Conservation (phyloP, 2,888 invertebrate genomes). For the Chironomus tentans region DNA sequence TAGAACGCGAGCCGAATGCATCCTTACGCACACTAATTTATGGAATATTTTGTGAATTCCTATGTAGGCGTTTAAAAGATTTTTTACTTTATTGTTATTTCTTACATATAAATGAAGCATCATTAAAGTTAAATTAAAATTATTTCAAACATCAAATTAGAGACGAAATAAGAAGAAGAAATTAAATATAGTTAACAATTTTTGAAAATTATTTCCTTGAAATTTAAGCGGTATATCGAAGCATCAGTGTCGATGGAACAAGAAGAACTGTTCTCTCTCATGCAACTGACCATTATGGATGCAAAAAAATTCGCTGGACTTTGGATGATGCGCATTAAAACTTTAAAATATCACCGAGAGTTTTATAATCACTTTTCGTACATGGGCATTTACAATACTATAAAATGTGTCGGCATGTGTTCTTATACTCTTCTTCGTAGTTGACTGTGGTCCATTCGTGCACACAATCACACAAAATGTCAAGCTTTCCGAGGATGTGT, state of each 20-base stretch:
- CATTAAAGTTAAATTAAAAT: too few species aligned
- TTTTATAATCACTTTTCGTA: background rate
- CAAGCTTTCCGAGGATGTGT: background rate
- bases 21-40: background rate
- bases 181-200: too few species aligned
- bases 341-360: constrained; percentile 12
- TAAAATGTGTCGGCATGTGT: constrained; percentile 1
- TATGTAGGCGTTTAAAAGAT: background rate
- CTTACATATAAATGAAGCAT: too few species aligned
- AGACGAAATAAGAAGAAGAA: too few species aligned
- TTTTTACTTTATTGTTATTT: too few species aligned
- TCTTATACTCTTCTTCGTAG: background rate
- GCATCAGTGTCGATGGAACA: too few species aligned
- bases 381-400: background rate
- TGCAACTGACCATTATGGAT: background rate
- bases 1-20: background rate
- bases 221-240: too few species aligned
- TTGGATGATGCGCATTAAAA: constrained; percentile 19
- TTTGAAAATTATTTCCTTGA: background rate
- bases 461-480: background rate
- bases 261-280: background rate
- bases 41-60: background rate
- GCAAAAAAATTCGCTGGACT: background rate
- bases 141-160: background rate
- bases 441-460: background rate